These are phyloP conservation scores for Danio albolineatus DNA, from an alignment of 2,797 vertebrate species.

Conservation along the genomic window DNA sequence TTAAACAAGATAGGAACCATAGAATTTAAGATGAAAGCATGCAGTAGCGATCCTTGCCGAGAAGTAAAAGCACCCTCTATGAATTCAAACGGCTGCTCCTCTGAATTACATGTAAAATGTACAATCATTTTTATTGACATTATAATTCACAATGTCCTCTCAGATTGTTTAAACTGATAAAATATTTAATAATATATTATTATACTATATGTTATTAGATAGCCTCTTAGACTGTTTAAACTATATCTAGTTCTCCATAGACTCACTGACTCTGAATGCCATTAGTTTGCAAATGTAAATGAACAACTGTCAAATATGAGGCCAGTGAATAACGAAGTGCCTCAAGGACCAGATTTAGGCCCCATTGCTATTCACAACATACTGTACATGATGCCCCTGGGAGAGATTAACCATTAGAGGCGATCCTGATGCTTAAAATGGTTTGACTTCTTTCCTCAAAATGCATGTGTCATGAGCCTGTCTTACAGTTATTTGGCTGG, in stretches of 20 bases:
- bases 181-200: too few species aligned
- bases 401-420: not conserved
- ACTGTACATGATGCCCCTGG: not conserved
- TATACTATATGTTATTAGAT: too few species aligned
- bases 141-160: too few species aligned
- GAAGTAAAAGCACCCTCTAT: not conserved
- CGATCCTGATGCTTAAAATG: not conserved
- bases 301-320: too few species aligned
- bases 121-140: not conserved
- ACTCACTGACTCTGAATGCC: too few species aligned
- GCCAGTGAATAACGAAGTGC: too few species aligned
- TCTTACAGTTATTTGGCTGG: slow-evolving; percentile 13
- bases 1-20: slow-evolving; percentile 1
- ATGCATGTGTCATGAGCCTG: not conserved
- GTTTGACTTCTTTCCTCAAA: not conserved
- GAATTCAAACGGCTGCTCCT: slow-evolving; percentile 22
- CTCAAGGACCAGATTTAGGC: too few species aligned
- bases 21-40: slow-evolving; percentile 38
- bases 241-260: too few species aligned
- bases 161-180: too few species aligned
- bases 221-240: too few species aligned
- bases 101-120: not conserved
- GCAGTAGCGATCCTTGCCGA: not conserved
- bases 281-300: too few species aligned
- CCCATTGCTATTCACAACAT: too few species aligned